These are phyloP conservation scores for Chaetodon auriga DNA, from an alignment of 2,113 vertebrate genomes.

Conservation along the genomic window DNA sequence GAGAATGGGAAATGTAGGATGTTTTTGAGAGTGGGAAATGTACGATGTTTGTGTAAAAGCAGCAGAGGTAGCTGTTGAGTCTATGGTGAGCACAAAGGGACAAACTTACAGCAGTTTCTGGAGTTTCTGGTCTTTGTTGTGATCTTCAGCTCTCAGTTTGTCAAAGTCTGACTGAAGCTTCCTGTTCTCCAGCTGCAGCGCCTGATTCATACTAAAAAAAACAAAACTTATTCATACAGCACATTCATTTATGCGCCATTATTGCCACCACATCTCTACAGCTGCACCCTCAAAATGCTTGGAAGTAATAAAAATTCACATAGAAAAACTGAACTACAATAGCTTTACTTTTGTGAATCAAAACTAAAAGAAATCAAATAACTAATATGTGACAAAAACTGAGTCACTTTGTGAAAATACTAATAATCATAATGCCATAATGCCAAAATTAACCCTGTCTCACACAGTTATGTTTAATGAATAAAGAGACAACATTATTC, in stretches of 20 bases:
- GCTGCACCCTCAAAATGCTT: background rate
- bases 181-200: slow-evolving; percentile 92
- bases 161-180: slow-evolving; percentile 92
- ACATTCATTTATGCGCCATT: background rate
- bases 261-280: background rate
- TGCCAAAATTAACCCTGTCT: no score
- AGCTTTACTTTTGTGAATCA: background rate
- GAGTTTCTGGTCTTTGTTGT: slow-evolving; percentile 90
- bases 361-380: background rate
- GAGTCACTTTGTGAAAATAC: background rate
- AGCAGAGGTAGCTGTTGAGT: background rate
- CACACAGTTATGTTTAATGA: no score
- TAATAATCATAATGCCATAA: no score
- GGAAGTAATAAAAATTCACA: no score
- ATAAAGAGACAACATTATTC: no score
- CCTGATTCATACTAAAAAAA: slow-evolving; percentile 88
- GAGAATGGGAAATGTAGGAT: background rate
- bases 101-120: slow-evolving; percentile 83
- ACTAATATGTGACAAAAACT: background rate
- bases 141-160: slow-evolving; percentile 91
- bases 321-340: background rate
- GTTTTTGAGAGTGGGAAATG: background rate
- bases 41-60: background rate
- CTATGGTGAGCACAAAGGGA: background rate
- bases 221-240: background rate